Conservation (phyloP, 2,888 invertebrate species). For the Dioctria linearis region DNA sequence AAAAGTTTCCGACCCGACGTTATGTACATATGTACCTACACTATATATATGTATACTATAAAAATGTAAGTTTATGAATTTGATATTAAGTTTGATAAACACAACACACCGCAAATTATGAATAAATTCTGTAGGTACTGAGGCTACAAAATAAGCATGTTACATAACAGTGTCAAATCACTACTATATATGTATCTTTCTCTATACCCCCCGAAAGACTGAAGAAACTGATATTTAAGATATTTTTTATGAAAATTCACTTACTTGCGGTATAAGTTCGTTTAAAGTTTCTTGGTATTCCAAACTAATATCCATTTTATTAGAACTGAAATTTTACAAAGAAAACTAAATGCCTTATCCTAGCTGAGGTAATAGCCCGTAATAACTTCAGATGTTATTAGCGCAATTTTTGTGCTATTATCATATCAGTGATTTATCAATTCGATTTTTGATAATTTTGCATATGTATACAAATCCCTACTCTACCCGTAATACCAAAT, state of each 20-base stretch:
- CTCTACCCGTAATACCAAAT: too few relatives aligned
- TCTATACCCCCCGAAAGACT: too few relatives aligned
- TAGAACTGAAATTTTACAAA: slow-evolving; percentile 45
- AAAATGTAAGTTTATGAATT: too few relatives aligned
- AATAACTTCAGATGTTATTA: neutral
- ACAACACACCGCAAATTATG: too few relatives aligned
- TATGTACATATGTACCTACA: too few relatives aligned
- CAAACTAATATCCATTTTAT: slow-evolving; percentile 67
- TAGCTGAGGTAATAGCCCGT: neutral
- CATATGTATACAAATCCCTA: too few relatives aligned
- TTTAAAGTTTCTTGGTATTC: slow-evolving; percentile 66
- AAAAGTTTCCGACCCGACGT: neutral
- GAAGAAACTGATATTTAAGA: neutral
- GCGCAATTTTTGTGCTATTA: slow-evolving; percentile 10
- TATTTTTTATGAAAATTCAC: slow-evolving; percentile 55
- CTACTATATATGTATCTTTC: too few relatives aligned
- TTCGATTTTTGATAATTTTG: neutral
- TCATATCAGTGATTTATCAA: slow-evolving; percentile 34
- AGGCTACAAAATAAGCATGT: neutral
- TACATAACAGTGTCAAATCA: slow-evolving; percentile 9
- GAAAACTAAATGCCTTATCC: neutral
- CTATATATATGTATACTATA: too few relatives aligned
- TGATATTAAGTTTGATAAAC: too few relatives aligned
- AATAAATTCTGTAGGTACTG: too few relatives aligned
- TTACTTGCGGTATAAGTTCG: slow-evolving; percentile 67